Base-by-base conservation (phyloP, 2,113 vertebrate species). In the Callionymus lyra region DNA sequence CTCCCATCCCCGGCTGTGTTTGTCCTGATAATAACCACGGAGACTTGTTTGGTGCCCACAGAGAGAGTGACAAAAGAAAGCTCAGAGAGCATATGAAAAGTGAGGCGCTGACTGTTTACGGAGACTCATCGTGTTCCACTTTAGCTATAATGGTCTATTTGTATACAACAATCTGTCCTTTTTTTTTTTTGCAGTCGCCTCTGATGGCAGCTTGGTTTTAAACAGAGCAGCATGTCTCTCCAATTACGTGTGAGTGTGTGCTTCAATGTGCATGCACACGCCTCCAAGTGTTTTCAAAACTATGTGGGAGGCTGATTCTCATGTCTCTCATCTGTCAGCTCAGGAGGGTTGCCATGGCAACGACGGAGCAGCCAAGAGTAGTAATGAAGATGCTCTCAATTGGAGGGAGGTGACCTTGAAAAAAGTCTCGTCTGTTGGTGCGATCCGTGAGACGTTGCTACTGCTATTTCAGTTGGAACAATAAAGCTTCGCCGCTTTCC, bases 341-440 rank as follows among this genome's bases (percentile, higher is more conserved):
- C 67, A 48, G 62, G 32, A 40, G 60, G 65, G 80, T 84, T 84
- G 77, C 84, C 69, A 85, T 83, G 82, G 82, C 56, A 84, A 85
- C 80, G 44, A 64, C 52, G 59, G 59, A 65, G 63, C 4, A 69
- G 55, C 60, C 71, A 32, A 47, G 50, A 57, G 31, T 67, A 77
- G 72, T 74, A 67, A 75, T 80, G 64, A 80, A 65, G 72, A 81
- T 56, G 72, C 66, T 70, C 57, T 62, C 60, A 72, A 74, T 79
- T 68, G 79, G 68, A 63, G 41, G 35, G 4, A 61, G 61, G 64
- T 77, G 72, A 80, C 77, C 81, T 83, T 81, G 72, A 68, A 67
- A 55, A 65, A 48, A 40, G 58, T 57, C 50, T 34, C 34, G 50
- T 68, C 41, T 65, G 62, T 57, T 43, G 63, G 46, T 49, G 34